A percentile compares a stretch with the other conserved stretches of the same genome.
Conservation (phyloP, 2,888 invertebrate species). For the Flabesymbios commensalis region DNA sequence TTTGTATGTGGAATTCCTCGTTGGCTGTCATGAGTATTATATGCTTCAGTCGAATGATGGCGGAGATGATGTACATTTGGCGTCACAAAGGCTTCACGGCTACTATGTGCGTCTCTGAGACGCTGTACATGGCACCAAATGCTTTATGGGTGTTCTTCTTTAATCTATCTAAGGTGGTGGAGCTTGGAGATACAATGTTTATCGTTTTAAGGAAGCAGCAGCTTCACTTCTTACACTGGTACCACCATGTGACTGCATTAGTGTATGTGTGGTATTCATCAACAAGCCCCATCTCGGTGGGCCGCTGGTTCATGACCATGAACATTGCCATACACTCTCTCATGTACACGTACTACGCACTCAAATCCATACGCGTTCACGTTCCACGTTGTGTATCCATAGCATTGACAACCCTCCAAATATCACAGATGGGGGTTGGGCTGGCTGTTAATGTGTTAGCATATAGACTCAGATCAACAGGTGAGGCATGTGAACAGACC, state of each 20-base stretch:
- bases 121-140: conserved; percentile 69
- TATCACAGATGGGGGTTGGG: conserved; percentile 93
- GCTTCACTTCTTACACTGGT: conserved; percentile 65
- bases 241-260: conserved; percentile 63
- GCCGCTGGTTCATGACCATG: conserved; percentile 63
- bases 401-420: conserved; percentile 86
- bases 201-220: conserved; percentile 63
- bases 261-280: conserved; percentile 63
- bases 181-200: conserved; percentile 71
- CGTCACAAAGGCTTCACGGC: conserved; percentile 90
- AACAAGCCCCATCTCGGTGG: conserved; percentile 51
- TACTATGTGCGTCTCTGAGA: conserved; percentile 80
- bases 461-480: conserved; percentile 41
- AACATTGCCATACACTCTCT: conserved; percentile 64
- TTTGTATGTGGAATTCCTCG: conserved; percentile 89
- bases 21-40: conserved; percentile 93
- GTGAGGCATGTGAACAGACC: conserved; percentile 59
- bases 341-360: conserved; percentile 65
- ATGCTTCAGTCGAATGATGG: conserved; percentile 82
- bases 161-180: conserved; percentile 92
- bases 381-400: conserved; percentile 76
- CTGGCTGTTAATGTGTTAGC: conserved; percentile 88
- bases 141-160: conserved; percentile 99
- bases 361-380: conserved; percentile 59
- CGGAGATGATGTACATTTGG: conserved; percentile 87